Percentiles rank a stretch among this genome's conserved stretches.
These are phyloP conservation scores for Drosophila quadrilineata DNA, from an alignment of 1,140 invertebrate genomes.

Conservation along the genomic window DNA sequence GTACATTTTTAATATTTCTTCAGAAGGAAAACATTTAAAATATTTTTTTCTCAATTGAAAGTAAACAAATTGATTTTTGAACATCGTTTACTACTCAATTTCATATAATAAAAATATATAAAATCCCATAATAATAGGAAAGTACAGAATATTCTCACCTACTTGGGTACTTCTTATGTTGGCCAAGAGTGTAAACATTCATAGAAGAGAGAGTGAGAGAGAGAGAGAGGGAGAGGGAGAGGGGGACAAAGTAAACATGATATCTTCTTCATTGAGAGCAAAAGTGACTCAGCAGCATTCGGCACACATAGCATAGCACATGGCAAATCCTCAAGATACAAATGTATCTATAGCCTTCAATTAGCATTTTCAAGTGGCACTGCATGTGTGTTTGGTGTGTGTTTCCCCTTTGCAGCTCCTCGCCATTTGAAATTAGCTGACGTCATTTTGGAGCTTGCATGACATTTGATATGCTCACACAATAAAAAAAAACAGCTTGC, in stretches of 20 bases:
- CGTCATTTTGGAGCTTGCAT: constrained; percentile 57
- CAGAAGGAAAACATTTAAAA: too few species aligned
- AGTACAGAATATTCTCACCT: too few species aligned
- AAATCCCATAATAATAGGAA: too few species aligned
- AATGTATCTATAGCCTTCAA: constrained; percentile 60
- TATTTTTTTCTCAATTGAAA: too few species aligned
- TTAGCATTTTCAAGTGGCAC: constrained; percentile 61
- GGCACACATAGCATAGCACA: constrained; percentile 9
- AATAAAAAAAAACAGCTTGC: too few species aligned
- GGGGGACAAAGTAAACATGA: constrained; percentile 32
- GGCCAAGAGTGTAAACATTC: constrained; percentile 26
- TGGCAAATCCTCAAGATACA: constrained; percentile 41
- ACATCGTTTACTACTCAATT: too few species aligned
- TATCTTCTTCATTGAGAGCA: constrained; percentile 2
- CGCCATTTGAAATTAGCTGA: constrained; percentile 20
- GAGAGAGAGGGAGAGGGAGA: too few species aligned
- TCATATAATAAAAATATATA: too few species aligned
- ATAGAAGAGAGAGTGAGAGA: constrained; percentile 31
- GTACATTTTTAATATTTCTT: too few species aligned
- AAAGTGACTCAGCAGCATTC: constrained; percentile 33
- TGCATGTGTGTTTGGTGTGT: neutral
- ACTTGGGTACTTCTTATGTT: too few species aligned
- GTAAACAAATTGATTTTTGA: too few species aligned
- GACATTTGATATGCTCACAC: constrained; percentile 72
- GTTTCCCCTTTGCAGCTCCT: constrained; percentile 2